Evolutionary conservation across 2,797 vertebrate species (phyloP), one percentile per base, ranked within the genome.

Genomic region (Argya squamiceps): DNA sequence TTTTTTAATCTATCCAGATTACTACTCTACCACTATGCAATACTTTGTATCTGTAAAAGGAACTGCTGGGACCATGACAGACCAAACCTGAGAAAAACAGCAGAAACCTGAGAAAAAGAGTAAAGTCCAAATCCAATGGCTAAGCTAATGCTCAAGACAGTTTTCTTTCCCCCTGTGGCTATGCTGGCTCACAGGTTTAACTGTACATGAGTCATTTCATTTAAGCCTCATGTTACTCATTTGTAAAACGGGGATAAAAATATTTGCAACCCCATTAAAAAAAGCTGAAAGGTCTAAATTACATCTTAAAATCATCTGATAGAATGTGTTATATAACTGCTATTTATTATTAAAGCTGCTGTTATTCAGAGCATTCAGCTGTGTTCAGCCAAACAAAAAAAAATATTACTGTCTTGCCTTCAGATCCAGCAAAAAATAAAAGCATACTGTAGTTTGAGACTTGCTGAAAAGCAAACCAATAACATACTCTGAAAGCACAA

Each of bases 331-430:
- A 36, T 34, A 37, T 67, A 77, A 36, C 13, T 63, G 15, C 29
- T 76, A 63, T 43, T 79, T 86, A 85, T 92, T 92, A 91, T 88
- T 90, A 89, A 89, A 49, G 15, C 46, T 82, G 67, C 24, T 79
- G 46, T 39, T 76, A 65, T 30, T 96, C 70, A 82, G 52, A 92
- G 70, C n/a, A 65, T 30, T 93, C 10, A 3, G 11, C 18, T 87
- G n/a, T 68, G 55, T 67, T 76, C 71, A 73, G 55, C 36, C 65
- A 73, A 89, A 73, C 9, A 50, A 84, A 67, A 90, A 86, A 74
- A 43, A 15, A 9, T 34, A 37, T 19, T 47, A 39, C 46, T 13
- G 27, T 23, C 47, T 56, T 93, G 49, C 37, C 62, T 84, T 32
- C n/a, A 84, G 27, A 94, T 63, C 9, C 13, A 77, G 52, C 12